phyloP scores from a whole-genome alignment of 2,888 invertebrate genomes.

The Drosophila limbata region DNA sequence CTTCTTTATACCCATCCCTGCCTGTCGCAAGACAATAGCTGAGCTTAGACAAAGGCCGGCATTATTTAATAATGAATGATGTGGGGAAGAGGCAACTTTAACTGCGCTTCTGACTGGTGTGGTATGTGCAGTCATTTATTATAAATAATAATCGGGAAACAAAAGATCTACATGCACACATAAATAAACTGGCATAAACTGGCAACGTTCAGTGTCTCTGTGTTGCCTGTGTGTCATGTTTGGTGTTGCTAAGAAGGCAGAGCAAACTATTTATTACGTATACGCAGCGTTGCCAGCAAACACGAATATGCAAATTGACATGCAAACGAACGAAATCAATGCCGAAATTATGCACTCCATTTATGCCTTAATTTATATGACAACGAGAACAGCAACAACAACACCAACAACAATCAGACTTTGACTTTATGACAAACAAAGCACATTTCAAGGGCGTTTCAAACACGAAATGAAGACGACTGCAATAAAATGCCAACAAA shows the following conservation, averaged over 20 bases:
- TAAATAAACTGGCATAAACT: slow-evolving; percentile 34
- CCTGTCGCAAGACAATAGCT: slow-evolving; percentile 43
- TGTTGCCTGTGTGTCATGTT: slow-evolving; percentile 43
- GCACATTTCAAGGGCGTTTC: slow-evolving; percentile 39
- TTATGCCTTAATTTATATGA: slow-evolving; percentile 57
- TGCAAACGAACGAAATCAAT: slow-evolving; percentile 64
- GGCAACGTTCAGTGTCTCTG: slow-evolving; percentile 48
- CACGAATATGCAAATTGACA: slow-evolving; percentile 55
- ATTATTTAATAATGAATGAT: slow-evolving; percentile 74
- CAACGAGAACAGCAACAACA: slow-evolving; percentile 14
- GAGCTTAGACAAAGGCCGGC: slow-evolving; percentile 55
- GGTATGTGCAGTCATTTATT: slow-evolving; percentile 70
- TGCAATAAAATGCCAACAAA: slow-evolving; percentile 38
- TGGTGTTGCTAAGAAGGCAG: slow-evolving; percentile 4
- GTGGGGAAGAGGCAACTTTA: slow-evolving; percentile 19
- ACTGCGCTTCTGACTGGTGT: slow-evolving; percentile 23
- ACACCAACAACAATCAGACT: neutral
- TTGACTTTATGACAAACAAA: slow-evolving; percentile 59
- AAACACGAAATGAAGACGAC: slow-evolving; percentile 42
- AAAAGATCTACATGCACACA: slow-evolving; percentile 52
- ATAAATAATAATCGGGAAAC: slow-evolving; percentile 77
- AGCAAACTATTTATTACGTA: slow-evolving; percentile 42
- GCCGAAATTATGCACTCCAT: slow-evolving; percentile 49
- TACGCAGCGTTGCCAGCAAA: slow-evolving; percentile 42
- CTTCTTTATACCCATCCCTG: neutral